Percentiles rank a stretch among this genome's conserved stretches.
Evolutionary conservation across 2,888 invertebrate species (phyloP).

Genomic region (Pammene aurita): DNA sequence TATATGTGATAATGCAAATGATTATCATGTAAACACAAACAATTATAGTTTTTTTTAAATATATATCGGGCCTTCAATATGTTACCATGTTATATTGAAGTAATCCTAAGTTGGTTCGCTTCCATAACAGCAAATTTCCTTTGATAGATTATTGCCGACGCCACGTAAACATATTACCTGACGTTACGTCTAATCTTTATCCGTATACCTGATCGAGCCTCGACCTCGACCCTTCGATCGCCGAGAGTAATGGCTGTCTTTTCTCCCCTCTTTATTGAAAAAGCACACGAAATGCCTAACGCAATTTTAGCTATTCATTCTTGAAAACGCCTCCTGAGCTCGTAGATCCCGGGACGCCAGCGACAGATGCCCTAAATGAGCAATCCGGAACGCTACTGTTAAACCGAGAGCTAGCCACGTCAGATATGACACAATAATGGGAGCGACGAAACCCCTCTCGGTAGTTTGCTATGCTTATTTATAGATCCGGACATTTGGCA

Average conservation of each 20-base stretch:
- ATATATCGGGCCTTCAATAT: too few species aligned
- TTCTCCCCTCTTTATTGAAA: constrained; percentile 55
- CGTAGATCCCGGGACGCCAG: constrained; percentile 41
- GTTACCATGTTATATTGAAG: too few species aligned
- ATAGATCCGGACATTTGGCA: too few species aligned
- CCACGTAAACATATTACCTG: constrained; percentile 43
- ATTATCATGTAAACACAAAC: too few species aligned
- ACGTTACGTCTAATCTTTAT: constrained; percentile 42
- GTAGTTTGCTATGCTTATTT: too few species aligned
- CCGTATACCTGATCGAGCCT: constrained; percentile 42
- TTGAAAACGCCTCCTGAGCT: constrained; percentile 42
- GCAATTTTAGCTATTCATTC: constrained; percentile 54
- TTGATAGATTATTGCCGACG: constrained; percentile 29
- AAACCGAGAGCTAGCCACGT: too few species aligned
- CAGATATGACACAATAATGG: too few species aligned
- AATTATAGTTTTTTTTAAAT: too few species aligned
- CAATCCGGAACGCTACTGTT: constrained; percentile 24
- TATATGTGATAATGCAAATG: too few species aligned
- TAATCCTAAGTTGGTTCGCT: neutral
- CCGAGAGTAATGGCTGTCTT: constrained; percentile 52
- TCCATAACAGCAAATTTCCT: constrained; percentile 23
- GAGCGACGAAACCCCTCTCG: too few species aligned
- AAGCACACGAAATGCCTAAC: constrained; percentile 48
- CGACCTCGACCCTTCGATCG: constrained; percentile 45
- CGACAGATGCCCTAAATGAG: constrained; percentile 40